phyloP scores from a whole-genome alignment of 2,888 invertebrate genomes.

The Axea sp. region DNA sequence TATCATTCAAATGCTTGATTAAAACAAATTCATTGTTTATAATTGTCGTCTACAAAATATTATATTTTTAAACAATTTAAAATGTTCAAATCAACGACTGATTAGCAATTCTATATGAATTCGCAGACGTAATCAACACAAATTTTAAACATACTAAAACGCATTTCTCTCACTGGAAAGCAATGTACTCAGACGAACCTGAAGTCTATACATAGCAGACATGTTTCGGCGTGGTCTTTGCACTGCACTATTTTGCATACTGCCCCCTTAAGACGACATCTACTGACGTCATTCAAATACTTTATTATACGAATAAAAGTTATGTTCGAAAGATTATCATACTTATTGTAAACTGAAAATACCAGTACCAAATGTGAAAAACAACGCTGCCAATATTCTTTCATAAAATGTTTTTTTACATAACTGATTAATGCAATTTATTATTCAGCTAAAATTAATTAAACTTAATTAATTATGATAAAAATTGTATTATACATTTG shows the following conservation, averaged over 20 bases:
- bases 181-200: constrained; percentile 26
- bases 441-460: too few species aligned
- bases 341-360: constrained; percentile 16
- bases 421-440: too few species aligned
- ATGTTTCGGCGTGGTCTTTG: constrained; percentile 69
- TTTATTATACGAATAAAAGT: constrained; percentile 51
- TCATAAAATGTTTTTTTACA: too few species aligned
- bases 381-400: too few species aligned
- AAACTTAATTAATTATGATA: too few species aligned
- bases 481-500: too few species aligned
- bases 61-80: background rate
- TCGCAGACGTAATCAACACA: constrained; percentile 28
- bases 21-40: background rate
- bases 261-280: constrained; percentile 61
- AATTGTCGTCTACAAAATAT: background rate
- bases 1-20: constrained; percentile 12
- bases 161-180: constrained; percentile 32
- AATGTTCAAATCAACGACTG: constrained; percentile 3
- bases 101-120: constrained; percentile 37
- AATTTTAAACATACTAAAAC: constrained; percentile 40
- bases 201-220: constrained; percentile 64
- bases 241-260: constrained; percentile 74
- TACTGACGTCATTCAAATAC: constrained; percentile 64
- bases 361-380: too few species aligned
- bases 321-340: constrained; percentile 28